Conservation (phyloP, 2,888 invertebrate species). For the Dendrolimus houi region DNA sequence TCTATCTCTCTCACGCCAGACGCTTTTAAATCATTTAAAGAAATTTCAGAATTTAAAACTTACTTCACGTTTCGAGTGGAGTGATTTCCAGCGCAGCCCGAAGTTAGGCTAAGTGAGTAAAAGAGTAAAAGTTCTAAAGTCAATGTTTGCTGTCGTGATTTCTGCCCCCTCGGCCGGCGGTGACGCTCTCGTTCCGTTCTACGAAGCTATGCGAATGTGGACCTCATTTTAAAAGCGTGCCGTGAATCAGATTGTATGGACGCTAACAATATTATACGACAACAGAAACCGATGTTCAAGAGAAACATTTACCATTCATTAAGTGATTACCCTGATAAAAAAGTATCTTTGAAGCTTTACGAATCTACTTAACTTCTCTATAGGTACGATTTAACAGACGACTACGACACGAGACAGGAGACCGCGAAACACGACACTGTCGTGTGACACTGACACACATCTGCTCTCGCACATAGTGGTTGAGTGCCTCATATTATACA, state of each 20-base stretch:
- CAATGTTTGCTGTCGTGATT: conserved; percentile 74
- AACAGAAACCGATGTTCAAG: too few relatives aligned
- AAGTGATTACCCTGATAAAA: too few relatives aligned
- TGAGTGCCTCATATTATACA: too few relatives aligned
- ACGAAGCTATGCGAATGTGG: conserved; percentile 31
- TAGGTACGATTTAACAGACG: too few relatives aligned
- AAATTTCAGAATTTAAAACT: conserved; percentile 49
- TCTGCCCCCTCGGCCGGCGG: conserved; percentile 48
- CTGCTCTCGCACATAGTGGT: too few relatives aligned
- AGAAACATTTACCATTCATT: too few relatives aligned
- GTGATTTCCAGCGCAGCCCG: conserved; percentile 59
- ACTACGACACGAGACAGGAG: too few relatives aligned
- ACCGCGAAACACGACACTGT: too few relatives aligned
- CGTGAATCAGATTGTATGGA: conserved; percentile 9
- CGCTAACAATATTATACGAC: too few relatives aligned
- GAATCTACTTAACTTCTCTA: too few relatives aligned
- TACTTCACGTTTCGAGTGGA: conserved; percentile 46
- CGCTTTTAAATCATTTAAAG: conserved; percentile 47
- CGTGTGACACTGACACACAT: too few relatives aligned
- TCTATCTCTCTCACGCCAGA: background rate
- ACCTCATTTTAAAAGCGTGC: conserved; percentile 26
- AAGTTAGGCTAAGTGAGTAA: conserved; percentile 69
- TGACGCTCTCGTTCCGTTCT: conserved; percentile 37
- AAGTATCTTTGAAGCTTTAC: too few relatives aligned
- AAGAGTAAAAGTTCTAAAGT: conserved; percentile 69